Conservation (phyloP, 2,797 vertebrate species). For the Neosalanx taihuensis region DNA sequence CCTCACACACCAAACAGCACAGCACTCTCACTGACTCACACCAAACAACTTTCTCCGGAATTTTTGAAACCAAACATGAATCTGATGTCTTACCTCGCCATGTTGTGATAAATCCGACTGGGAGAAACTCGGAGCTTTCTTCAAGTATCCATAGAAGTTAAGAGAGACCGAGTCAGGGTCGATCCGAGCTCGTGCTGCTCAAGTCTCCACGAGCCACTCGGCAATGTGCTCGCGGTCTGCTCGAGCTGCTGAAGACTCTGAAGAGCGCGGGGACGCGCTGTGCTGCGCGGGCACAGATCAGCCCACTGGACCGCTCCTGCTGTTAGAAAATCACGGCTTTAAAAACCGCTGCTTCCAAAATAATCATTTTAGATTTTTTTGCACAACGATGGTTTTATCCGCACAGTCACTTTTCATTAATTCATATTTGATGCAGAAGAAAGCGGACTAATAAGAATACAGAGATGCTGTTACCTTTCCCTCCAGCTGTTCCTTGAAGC, state of each 20-base stretch:
- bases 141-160: conserved; percentile 40
- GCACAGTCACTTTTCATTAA: not conserved
- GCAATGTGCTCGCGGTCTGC: conserved; percentile 30
- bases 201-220: conserved; percentile 9
- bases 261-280: conserved; percentile 18
- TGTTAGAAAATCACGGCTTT: not conserved
- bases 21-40: too few relatives aligned
- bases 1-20: too few relatives aligned
- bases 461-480: not conserved
- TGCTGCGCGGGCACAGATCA: conserved; percentile 46
- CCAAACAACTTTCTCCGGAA: conserved; percentile 23
- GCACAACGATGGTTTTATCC: not conserved
- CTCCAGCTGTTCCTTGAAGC: not conserved
- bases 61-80: not conserved
- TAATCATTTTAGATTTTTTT: too few relatives aligned
- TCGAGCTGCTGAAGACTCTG: conserved; percentile 26
- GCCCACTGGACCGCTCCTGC: conserved; percentile 42
- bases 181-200: conserved; percentile 18
- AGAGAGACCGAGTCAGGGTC: conserved; percentile 1
- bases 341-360: not conserved
- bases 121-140: conserved; percentile 19
- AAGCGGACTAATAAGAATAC: not conserved
- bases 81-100: conserved; percentile 21
- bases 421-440: not conserved
- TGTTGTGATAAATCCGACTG: conserved; percentile 27